Evolutionary conservation across 1,140 invertebrate genomes (phyloP), one percentile per base, ranked within the genome.

Genomic region (Harpegnathos saltator): DNA sequence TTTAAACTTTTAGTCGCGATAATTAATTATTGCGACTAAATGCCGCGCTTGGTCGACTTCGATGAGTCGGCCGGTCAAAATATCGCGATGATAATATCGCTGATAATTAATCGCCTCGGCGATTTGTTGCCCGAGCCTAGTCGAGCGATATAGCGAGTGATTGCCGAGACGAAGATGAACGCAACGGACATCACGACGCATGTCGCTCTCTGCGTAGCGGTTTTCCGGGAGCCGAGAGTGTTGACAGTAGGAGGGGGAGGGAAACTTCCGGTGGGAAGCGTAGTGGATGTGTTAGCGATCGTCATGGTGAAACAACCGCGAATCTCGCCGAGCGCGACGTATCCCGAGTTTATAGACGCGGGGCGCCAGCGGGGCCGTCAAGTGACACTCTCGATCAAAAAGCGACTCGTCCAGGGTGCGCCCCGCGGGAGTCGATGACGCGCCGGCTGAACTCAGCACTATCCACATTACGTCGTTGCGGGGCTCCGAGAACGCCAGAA

Each of bases 301-400:
- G 22, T 78, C 62, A 77, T 83, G 52, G 59, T 81, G 38, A 11
- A 44, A 44, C 48, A 24, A 50, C 44, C 17, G 29, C 26, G 78
- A 85, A 66, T 85, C 82, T 68, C 68, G 59, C 22, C 59, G 65
- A 72, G 61, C 17, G 54, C 59, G 68, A 48, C 3, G 29, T n/a
- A n/a, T n/a, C n/a, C 14, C 24, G 71, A 82, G 69, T 84, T 80
- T 84, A 84, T 59, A 61, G 17, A 69, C 26, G 33, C 19, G 33
- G 24, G 56, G 80, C 48, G 24, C 59, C 50, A 80, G 44, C 26
- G 48, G 54, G 56, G 33, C 22, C 22, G 75, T 29, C 81, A 80
- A 80, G 81, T 71, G 74, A 80, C 44, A 69, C 82, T 83, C 78
- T 83, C 68, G 68, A 77, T 65, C 44, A 83, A 66, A 83, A 50